phyloP scores from a whole-genome alignment of 2,797 vertebrate genomes.

The Sardinella longiceps region DNA sequence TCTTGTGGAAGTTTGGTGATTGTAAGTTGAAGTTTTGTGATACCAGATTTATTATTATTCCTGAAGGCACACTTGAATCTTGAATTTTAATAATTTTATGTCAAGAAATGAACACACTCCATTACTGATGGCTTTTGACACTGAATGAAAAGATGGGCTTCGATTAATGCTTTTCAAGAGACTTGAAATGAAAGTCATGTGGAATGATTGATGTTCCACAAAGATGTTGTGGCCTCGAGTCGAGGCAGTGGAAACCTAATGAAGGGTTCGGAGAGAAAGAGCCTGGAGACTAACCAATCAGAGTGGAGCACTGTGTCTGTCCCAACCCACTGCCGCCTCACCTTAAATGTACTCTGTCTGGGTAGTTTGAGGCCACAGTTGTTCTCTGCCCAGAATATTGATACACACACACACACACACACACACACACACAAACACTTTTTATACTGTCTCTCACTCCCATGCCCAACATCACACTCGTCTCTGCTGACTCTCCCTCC shows the following conservation, averaged over 20 bases:
- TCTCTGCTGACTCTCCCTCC: no score
- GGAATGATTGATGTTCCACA: not conserved
- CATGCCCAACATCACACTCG: no score
- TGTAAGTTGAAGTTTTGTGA: no score
- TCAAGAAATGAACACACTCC: not conserved
- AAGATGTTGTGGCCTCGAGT: not conserved
- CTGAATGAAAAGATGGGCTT: not conserved
- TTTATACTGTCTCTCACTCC: no score
- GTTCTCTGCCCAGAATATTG: not conserved
- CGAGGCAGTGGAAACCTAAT: not conserved
- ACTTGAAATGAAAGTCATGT: constrained; percentile 1
- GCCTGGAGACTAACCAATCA: not conserved
- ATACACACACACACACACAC: not conserved
- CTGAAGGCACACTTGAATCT: not conserved
- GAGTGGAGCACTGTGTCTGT: not conserved
- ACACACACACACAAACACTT: no score
- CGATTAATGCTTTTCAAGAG: not conserved
- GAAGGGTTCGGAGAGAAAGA: not conserved
- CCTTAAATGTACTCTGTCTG: not conserved
- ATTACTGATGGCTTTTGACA: not conserved
- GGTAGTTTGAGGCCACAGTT: not conserved
- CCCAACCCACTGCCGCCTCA: not conserved
- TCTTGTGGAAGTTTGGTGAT: no score
- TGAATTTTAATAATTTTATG: no score
- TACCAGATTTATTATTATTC: not conserved